Percentiles rank a stretch among this genome's conserved stretches.
These are phyloP conservation scores for Pterocles orientalis DNA, from an alignment of 2,113 vertebrate species.

Conservation along the genomic window DNA sequence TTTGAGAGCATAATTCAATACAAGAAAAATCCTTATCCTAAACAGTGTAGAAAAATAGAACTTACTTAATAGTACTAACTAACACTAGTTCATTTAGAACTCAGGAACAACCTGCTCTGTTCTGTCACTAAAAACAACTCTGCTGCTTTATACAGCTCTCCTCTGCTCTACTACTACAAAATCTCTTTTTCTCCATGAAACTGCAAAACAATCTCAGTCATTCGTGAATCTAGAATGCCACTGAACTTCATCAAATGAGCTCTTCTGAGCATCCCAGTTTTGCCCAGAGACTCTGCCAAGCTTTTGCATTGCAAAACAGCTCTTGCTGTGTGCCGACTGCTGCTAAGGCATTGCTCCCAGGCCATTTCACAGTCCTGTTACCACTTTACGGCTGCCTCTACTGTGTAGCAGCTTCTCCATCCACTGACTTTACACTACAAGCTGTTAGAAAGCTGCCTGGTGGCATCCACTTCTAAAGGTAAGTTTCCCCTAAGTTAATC, in stretches of 20 bases:
- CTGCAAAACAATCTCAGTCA: background rate
- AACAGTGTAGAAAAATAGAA: background rate
- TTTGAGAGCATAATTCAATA: background rate
- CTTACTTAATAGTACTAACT: background rate
- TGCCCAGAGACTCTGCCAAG: background rate
- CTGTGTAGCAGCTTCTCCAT: background rate
- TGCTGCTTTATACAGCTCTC: background rate
- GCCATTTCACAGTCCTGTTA: background rate
- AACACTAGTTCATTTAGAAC: background rate
- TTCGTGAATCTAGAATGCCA: background rate
- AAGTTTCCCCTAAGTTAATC: background rate
- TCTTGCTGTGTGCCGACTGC: background rate
- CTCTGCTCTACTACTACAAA: background rate
- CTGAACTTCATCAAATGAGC: background rate
- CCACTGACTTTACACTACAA: background rate
- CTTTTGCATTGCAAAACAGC: background rate
- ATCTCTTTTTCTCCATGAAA: background rate
- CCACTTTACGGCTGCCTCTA: background rate
- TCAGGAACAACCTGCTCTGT: background rate
- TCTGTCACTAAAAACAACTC: background rate
- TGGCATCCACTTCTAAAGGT: background rate
- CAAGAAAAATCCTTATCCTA: background rate
- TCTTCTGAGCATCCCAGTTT: background rate
- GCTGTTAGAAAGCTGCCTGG: background rate
- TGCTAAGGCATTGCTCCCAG: background rate